These are phyloP conservation scores for Drosophila borborema DNA, from an alignment of 2,888 invertebrate genomes.

Conservation along the genomic window DNA sequence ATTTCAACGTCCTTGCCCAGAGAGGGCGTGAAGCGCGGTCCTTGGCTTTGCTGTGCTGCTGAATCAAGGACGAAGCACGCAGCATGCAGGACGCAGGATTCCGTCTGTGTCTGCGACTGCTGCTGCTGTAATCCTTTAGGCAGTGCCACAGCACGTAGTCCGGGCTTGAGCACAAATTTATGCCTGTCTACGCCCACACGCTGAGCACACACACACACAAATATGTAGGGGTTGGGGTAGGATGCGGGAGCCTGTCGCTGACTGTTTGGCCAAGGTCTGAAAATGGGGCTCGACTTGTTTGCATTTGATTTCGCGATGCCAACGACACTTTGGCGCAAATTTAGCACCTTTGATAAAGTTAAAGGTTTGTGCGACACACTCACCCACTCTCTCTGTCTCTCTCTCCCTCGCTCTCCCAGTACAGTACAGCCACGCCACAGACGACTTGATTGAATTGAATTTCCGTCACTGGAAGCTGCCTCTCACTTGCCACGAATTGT, in stretches of 20 bases:
- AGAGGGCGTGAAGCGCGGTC: conserved; percentile 1
- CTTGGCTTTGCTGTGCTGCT: conserved; percentile 18
- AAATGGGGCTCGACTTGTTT: conserved; percentile 59
- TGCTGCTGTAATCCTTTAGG: conserved; percentile 69
- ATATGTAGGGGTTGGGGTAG: too few species aligned
- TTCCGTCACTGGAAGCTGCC: conserved; percentile 14
- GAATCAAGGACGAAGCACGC: conserved; percentile 43
- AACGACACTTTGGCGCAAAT: conserved; percentile 69
- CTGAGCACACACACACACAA: conserved; percentile 14
- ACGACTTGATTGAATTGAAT: conserved; percentile 61
- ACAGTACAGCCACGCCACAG: conserved; percentile 11
- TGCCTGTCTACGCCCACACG: conserved; percentile 65
- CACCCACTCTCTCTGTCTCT: neutral
- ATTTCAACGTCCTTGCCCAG: conserved; percentile 8
- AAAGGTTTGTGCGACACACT: conserved; percentile 65
- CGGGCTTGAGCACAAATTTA: conserved; percentile 52
- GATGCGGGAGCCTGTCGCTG: neutral
- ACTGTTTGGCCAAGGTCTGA: conserved; percentile 37
- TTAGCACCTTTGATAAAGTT: conserved; percentile 74
- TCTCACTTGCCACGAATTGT: conserved; percentile 33
- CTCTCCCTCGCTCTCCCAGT: neutral
- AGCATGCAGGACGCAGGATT: neutral
- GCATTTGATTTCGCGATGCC: conserved; percentile 71
- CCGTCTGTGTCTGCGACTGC: conserved; percentile 13
- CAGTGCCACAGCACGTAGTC: conserved; percentile 65